A percentile compares a stretch with the other conserved stretches of the same genome.
Evolutionary conservation across 2,113 vertebrate species (phyloP).

Genomic region (Acinonyx jubatus): DNA sequence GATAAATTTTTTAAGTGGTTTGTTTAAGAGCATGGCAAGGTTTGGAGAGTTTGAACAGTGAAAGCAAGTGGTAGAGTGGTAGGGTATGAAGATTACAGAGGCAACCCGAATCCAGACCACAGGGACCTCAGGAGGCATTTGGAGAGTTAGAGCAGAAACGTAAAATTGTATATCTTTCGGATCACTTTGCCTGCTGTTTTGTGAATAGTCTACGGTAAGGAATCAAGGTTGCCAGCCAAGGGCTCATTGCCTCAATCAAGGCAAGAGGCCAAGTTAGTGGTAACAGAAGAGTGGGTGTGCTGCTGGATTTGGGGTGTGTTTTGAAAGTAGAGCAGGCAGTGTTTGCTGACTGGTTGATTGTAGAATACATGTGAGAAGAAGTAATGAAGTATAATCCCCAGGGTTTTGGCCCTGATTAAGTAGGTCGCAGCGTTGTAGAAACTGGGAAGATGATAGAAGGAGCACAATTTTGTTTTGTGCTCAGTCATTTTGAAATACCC

Average conservation of each 20-base stretch:
- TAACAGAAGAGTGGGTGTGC: accelerated
- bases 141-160: background rate
- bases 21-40: background rate
- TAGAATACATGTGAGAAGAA: background rate
- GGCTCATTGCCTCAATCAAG: accelerated
- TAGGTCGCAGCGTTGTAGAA: background rate
- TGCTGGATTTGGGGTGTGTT: background rate
- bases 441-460: background rate
- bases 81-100: background rate
- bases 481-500: background rate
- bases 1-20: background rate
- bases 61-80: background rate
- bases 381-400: background rate
- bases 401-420: no score
- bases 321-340: background rate
- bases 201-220: no score
- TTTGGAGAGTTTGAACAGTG: background rate
- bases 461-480: no score
- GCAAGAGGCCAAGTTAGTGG: no score
- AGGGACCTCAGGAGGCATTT: no score
- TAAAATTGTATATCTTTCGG: no score
- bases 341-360: background rate
- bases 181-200: accelerated
- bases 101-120: no score
- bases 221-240: accelerated